Evolutionary conservation across 2,888 invertebrate genomes (phyloP), one percentile per base, ranked within the genome.

Genomic region (Drosophila seclusa): DNA sequence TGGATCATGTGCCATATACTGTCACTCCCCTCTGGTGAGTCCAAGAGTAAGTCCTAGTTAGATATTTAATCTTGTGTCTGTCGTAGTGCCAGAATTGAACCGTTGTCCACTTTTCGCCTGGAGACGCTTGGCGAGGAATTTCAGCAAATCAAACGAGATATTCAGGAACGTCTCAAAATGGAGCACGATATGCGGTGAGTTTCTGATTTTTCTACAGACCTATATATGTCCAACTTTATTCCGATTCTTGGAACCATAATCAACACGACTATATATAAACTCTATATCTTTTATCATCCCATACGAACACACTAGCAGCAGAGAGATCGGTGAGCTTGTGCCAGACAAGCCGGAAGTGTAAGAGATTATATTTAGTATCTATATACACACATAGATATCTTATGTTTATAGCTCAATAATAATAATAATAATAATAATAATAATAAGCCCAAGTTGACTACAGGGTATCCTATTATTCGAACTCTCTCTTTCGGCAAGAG

Each of bases 1-100:
- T 97, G 40, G 95, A 96, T 66, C 94, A 95, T 31, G 95, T 94
- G 83, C 95, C 96, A 0, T 94, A 96, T 58, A 93, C 93, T 21
- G 93, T 96, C 0, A 92, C 91, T 57, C 95, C 94, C 2, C 94
- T 96, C 48, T 94, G 94, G 95, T 95, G 70, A 92, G 54, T 49
- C 13, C 0, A 1, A 16, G 4, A 16, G 2, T 1, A 8, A 24
- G 4, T 10, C 21, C 16, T 0, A 13, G 0, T 2, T 10, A 27
- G 0, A 18, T 54, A 6, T 2, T 4, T 45, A 6, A 32, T 21
- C 6, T 4, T 11, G 16, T 13, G 13, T 0, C 16, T 24, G 7
- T 40, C 3, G 2, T 27, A 91, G 90, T 8, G 63, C 69, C 18
- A 54, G 82, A 3, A 61, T 75, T 0, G 50, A 91, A 84, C 94